phyloP scores from a whole-genome alignment of 2,113 vertebrate species.

The Sturnira hondurensis region DNA sequence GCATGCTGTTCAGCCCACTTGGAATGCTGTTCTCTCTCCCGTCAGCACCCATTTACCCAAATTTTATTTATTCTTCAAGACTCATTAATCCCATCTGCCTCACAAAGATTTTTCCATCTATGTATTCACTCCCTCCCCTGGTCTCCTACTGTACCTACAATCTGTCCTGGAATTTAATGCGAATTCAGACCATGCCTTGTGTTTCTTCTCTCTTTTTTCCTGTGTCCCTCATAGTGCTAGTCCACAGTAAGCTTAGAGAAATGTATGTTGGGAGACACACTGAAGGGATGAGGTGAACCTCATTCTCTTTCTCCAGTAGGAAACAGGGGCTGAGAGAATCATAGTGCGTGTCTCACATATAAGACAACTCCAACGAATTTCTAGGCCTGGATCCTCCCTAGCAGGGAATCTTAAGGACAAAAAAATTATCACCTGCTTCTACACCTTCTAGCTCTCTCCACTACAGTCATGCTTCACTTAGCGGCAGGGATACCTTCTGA shows the following conservation, averaged over 20 bases:
- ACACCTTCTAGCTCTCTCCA: background rate
- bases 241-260: background rate
- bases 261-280: background rate
- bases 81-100: constrained; percentile 57
- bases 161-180: constrained; percentile 23
- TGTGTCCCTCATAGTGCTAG: background rate
- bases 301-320: background rate
- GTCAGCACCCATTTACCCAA: constrained; percentile 37
- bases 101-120: background rate
- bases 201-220: background rate
- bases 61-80: constrained; percentile 54
- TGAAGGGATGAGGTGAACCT: background rate
- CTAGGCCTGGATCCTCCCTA: background rate
- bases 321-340: background rate
- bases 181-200: background rate
- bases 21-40: background rate
- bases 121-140: constrained; percentile 9
- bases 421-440: background rate
- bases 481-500: background rate
- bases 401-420: background rate
- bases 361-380: background rate
- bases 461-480: background rate
- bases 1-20: background rate
- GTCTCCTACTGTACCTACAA: constrained; percentile 1
- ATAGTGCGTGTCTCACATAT: rapidly evolving